Evolutionary conservation across 2,888 invertebrate genomes (phyloP).

Genomic region (Ellobium chinense): DNA sequence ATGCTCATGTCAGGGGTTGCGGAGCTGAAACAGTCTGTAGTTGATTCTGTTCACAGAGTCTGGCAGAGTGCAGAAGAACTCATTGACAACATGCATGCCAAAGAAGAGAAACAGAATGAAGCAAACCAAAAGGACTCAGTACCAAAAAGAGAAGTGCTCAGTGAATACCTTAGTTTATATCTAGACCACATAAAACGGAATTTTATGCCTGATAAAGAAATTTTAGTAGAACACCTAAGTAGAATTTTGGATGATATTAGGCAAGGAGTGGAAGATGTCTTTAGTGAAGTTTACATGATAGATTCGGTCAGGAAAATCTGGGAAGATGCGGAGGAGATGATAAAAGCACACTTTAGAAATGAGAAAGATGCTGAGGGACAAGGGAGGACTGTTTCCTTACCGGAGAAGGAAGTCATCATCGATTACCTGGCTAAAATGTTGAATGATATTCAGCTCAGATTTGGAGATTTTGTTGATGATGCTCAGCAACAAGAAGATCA

Average conservation of each 20-base stretch:
- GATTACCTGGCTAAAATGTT: slow-evolving; percentile 15
- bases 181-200: neutral
- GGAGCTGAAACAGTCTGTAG: slow-evolving; percentile 44
- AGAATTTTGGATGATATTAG: slow-evolving; percentile 6
- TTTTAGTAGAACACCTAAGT: slow-evolving; percentile 5
- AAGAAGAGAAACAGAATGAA: neutral
- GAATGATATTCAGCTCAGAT: slow-evolving; percentile 9
- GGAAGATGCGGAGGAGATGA: slow-evolving; percentile 3
- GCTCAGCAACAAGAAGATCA: neutral
- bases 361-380: neutral
- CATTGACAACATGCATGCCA: slow-evolving; percentile 22
- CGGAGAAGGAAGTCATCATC: slow-evolving; percentile 25
- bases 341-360: neutral
- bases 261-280: slow-evolving; percentile 17
- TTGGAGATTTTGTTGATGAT: neutral
- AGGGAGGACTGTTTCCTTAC: neutral
- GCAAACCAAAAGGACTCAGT: neutral
- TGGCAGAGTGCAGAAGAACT: slow-evolving; percentile 43
- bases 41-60: slow-evolving; percentile 43
- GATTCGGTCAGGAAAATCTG: slow-evolving; percentile 14
- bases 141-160: neutral
- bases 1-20: slow-evolving; percentile 46
- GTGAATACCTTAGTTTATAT: neutral
- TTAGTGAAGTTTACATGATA: neutral
- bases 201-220: slow-evolving; percentile 27